Evolutionary conservation across 2,797 vertebrate genomes (phyloP).

Genomic region (Myiotriccus ornatus): DNA sequence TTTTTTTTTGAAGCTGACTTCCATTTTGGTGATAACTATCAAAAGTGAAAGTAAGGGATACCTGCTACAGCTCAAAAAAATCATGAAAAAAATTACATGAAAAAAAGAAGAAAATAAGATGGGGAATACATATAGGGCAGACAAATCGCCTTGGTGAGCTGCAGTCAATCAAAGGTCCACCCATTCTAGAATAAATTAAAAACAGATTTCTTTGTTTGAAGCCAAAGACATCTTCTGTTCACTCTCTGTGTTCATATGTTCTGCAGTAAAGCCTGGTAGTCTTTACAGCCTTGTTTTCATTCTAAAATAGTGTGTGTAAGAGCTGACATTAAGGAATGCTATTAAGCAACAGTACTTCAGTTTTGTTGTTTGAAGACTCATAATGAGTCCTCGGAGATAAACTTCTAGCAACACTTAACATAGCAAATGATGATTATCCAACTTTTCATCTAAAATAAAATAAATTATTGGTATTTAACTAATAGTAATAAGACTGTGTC

Average conservation of each 20-base stretch:
- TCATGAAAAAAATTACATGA: not conserved
- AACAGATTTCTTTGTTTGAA: not conserved
- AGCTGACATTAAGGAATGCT: not conserved
- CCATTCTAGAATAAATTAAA: not conserved
- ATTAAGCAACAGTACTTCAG: not conserved
- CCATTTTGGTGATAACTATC: not conserved
- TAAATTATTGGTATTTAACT: not conserved
- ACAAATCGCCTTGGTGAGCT: not conserved
- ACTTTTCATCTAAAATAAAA: not conserved
- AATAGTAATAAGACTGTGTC: not conserved
- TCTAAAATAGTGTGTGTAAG: not conserved
- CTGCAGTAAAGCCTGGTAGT: not conserved
- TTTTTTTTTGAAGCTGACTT: not conserved
- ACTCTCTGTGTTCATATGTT: not conserved
- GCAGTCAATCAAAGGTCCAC: not conserved
- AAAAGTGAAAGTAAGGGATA: not conserved
- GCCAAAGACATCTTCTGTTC: not conserved
- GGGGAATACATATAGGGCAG: not conserved
- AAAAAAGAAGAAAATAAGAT: not conserved
- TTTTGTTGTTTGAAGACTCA: not conserved
- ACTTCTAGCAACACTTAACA: not conserved
- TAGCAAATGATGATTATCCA: not conserved
- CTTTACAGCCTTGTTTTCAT: not conserved
- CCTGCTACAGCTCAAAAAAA: not conserved
- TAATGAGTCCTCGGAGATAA: not conserved